Evolutionary conservation across 1,140 invertebrate genomes (phyloP).

Genomic region (Reticulitermes speratus): DNA sequence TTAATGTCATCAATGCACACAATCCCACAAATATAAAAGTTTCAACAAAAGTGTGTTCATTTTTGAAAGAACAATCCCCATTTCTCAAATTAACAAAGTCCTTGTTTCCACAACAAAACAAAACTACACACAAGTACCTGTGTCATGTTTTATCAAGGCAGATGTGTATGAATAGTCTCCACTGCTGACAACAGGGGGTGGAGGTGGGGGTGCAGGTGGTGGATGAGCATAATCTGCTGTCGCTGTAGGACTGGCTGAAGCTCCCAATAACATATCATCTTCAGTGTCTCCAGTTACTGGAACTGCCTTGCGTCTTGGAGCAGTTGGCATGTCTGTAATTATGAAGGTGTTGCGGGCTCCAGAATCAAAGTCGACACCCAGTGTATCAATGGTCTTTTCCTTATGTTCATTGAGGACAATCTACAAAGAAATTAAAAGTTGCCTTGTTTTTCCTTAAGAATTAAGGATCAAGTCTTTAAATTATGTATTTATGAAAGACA

Average conservation of each 20-base stretch:
- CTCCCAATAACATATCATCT: slow-evolving; percentile 54
- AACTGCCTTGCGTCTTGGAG: slow-evolving; percentile 37
- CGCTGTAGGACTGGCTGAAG: slow-evolving; percentile 56
- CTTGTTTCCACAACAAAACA: no score
- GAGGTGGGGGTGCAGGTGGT: slow-evolving; percentile 32
- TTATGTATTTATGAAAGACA: no score
- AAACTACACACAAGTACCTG: slow-evolving; percentile 39
- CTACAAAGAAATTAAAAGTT: slow-evolving; percentile 42
- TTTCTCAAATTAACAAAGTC: no score
- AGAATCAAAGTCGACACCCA: slow-evolving; percentile 47
- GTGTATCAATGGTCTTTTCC: slow-evolving; percentile 47
- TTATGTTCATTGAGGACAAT: slow-evolving; percentile 45
- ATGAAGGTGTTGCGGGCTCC: slow-evolving; percentile 43
- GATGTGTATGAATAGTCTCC: slow-evolving; percentile 32
- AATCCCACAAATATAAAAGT: no score
- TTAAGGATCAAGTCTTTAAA: no score
- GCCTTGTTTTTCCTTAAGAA: neutral
- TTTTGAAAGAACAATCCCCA: no score
- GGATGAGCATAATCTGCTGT: slow-evolving; percentile 37
- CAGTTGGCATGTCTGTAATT: slow-evolving; percentile 37
- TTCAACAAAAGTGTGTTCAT: no score
- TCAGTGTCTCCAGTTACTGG: slow-evolving; percentile 42
- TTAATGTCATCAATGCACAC: no score
- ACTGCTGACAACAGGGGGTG: slow-evolving; percentile 22
- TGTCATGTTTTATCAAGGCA: slow-evolving; percentile 47